phyloP scores from a whole-genome alignment of 2,797 vertebrate species.

The Borostomias antarcticus region DNA sequence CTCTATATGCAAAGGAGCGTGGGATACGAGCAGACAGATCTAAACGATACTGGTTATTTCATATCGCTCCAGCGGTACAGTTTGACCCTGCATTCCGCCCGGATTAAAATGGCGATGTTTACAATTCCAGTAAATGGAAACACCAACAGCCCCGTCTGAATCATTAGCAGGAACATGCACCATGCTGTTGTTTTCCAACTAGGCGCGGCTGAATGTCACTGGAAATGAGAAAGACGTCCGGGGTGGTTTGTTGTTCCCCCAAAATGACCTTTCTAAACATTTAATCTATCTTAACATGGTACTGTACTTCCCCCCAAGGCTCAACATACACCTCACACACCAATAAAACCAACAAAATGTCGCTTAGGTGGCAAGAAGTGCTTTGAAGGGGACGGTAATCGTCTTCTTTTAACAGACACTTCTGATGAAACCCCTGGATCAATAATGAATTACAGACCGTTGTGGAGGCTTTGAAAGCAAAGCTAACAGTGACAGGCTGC shows the following conservation, averaged over 20 bases:
- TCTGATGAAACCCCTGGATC: slow-evolving; percentile 60
- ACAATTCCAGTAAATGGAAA: slow-evolving; percentile 4
- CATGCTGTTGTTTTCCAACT: slow-evolving; percentile 17
- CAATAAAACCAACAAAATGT: slow-evolving; percentile 46
- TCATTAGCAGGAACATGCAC: slow-evolving; percentile 24
- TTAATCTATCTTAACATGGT: slow-evolving; percentile 38
- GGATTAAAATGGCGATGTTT: slow-evolving; percentile 22
- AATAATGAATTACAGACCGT: slow-evolving; percentile 69
- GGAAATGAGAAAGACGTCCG: slow-evolving; percentile 9
- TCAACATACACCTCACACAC: slow-evolving; percentile 28
- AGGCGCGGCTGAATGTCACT: slow-evolving; percentile 5
- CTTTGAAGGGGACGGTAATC: slow-evolving; percentile 58
- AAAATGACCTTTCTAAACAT: slow-evolving; percentile 43
- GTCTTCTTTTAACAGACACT: slow-evolving; percentile 43
- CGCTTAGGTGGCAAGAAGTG: slow-evolving; percentile 46
- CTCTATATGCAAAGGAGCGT: slow-evolving; percentile 18
- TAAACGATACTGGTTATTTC: not conserved
- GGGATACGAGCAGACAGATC: not conserved
- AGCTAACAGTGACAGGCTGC: slow-evolving; percentile 39
- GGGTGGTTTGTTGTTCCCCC: slow-evolving; percentile 19
- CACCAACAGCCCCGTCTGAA: slow-evolving; percentile 19
- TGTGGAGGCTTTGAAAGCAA: slow-evolving; percentile 31
- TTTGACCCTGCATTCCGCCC: slow-evolving; percentile 4
- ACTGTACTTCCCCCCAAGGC: slow-evolving; percentile 6
- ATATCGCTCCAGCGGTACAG: slow-evolving; percentile 16